phyloP scores from a whole-genome alignment of 2,797 vertebrate species.

The Balearica regulorum region DNA sequence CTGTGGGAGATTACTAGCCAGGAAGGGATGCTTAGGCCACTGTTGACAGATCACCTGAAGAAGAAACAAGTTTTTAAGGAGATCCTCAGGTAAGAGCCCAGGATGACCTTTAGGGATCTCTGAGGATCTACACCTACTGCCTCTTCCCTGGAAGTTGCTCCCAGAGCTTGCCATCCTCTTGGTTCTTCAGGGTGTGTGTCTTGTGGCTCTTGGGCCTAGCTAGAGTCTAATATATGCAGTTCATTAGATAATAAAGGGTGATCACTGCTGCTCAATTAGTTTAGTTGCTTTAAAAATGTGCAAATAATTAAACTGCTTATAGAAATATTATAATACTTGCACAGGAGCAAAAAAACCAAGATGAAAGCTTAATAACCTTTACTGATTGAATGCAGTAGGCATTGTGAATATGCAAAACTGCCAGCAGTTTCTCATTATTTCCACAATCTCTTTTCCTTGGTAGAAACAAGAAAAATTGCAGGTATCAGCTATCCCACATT shows the following conservation, averaged over 20 bases:
- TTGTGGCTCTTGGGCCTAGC: neutral
- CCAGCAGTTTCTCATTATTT: neutral
- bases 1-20: neutral
- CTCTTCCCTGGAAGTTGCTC: neutral
- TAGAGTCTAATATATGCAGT: neutral
- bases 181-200: neutral
- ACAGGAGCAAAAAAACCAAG: neutral
- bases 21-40: neutral
- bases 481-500: neutral
- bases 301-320: neutral
- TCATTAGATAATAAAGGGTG: neutral
- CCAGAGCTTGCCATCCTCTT: neutral
- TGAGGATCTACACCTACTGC: neutral
- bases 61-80: neutral
- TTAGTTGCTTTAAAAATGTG: neutral
- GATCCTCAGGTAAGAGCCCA: neutral
- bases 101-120: neutral
- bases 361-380: neutral
- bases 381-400: neutral
- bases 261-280: neutral
- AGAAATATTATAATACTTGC: neutral
- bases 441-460: neutral
- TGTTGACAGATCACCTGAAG: neutral
- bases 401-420: neutral
- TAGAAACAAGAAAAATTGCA: neutral